These are phyloP conservation scores for Gryllus bimaculatus DNA, from an alignment of 1,140 invertebrate genomes.

Conservation along the genomic window DNA sequence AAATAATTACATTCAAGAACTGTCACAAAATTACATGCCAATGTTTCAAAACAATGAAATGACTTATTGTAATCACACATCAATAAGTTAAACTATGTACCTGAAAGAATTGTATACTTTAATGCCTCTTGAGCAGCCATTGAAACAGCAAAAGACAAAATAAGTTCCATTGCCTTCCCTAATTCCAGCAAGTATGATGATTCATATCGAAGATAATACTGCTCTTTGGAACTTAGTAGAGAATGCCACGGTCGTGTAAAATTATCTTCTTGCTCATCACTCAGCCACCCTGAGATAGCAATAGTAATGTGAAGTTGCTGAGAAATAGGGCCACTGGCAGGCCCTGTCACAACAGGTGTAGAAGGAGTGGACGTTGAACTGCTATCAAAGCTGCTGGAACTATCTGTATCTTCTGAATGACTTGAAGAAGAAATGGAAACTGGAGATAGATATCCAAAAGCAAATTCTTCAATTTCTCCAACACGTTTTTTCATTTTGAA, in stretches of 20 bases:
- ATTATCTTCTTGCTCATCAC: conserved; percentile 35
- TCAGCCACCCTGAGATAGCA: conserved; percentile 58
- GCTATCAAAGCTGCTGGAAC: conserved; percentile 24
- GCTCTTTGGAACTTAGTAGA: conserved; percentile 51
- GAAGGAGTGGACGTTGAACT: conserved; percentile 16
- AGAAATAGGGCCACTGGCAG: background rate
- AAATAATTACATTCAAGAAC: too few relatives aligned
- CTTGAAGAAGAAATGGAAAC: too few relatives aligned
- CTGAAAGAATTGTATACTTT: conserved; percentile 59
- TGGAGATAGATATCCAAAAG: conserved; percentile 44
- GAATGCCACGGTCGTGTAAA: conserved; percentile 49
- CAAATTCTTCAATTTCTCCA: conserved; percentile 61
- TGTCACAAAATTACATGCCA: too few relatives aligned
- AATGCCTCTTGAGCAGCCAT: conserved; percentile 63
- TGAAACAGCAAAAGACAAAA: conserved; percentile 52
- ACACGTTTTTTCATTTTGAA: conserved; percentile 64
- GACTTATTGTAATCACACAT: background rate
- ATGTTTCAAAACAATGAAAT: too few relatives aligned
- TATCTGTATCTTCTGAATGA: background rate
- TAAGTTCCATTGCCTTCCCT: conserved; percentile 53
- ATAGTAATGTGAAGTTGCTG: conserved; percentile 53
- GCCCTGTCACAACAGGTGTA: conserved; percentile 25
- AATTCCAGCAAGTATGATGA: conserved; percentile 56
- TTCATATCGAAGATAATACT: conserved; percentile 62
- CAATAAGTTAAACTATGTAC: conserved; percentile 29